Evolutionary conservation across 2,113 vertebrate species (phyloP), one percentile per base, ranked within the genome.

Genomic region (Neogobius melanostomus): DNA sequence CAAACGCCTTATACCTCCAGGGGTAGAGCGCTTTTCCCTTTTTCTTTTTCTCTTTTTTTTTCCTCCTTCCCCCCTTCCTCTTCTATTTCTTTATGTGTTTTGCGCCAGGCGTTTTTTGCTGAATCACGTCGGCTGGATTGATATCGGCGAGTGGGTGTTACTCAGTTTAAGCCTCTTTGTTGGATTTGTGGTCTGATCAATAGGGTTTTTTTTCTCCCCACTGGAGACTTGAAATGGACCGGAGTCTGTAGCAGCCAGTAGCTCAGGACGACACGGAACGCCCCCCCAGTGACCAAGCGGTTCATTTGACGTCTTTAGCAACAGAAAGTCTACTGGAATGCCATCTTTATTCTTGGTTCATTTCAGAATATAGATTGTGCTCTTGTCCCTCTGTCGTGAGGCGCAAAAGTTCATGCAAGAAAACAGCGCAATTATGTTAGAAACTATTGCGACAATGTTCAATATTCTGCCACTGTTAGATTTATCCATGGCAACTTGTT

Each of bases 131-230:
- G 70, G 60, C 77, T 17, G 59, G 71, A 81, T 73, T 89, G 75
- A 86, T 81, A 85, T 82, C 46, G 65, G 77, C 69, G 77, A 82
- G 76, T 82, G 74, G 76, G 82, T 83, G 80, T 86, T 79, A 63
- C 69, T 86, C 74, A 65, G 65, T 84, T 82, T 80, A 84, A 88
- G 65, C 68, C 60, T 49, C 69, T 82, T 83, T 86, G 87, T 85
- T 77, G 77, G 81, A 85, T 87, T 84, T 87, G 81, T 80, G 76
- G 74, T 69, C 78, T 64, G 76, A 85, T 91, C 85, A 80, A 83
- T 89, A 78, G 45, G 42, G 1, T 36, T 21, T 28, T 11, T 68
- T 79, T 86, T 85, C n/a, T n/a, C n/a, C 74, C 74, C 84, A 79
- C 83, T 82, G 63, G 81, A 90, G 85, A 84, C 65, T 70, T 66